phyloP scores from a whole-genome alignment of 2,888 invertebrate species.

The Melinaea menophilus region DNA sequence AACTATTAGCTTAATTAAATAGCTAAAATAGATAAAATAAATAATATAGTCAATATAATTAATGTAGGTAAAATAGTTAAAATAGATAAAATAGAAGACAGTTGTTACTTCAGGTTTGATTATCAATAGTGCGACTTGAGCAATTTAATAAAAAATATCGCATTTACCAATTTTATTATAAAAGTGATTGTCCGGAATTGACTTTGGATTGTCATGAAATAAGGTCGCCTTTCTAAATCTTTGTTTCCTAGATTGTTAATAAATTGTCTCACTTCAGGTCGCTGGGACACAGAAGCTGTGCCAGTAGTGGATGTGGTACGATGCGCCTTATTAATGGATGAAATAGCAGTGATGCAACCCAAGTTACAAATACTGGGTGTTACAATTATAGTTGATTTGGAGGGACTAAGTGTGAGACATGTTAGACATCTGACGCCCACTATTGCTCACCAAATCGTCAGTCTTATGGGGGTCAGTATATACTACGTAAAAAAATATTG shows the following conservation, averaged over 20 bases:
- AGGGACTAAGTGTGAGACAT: conserved; percentile 57
- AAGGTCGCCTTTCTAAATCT: too few relatives aligned
- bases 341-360: conserved; percentile 65
- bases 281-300: conserved; percentile 57
- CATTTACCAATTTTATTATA: background rate
- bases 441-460: conserved; percentile 62
- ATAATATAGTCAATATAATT: too few relatives aligned
- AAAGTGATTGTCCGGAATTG: too few relatives aligned
- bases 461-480: conserved; percentile 64
- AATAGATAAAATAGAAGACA: too few relatives aligned
- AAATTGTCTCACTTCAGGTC: conserved; percentile 42
- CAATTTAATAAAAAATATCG: too few relatives aligned
- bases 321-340: conserved; percentile 64
- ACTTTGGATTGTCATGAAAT: too few relatives aligned
- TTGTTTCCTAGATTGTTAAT: background rate
- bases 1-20: too few relatives aligned
- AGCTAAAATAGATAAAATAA: too few relatives aligned
- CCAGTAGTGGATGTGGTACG: conserved; percentile 63
- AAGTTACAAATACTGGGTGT: conserved; percentile 67
- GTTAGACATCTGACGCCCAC: conserved; percentile 58
- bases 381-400: conserved; percentile 66
- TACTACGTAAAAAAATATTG: too few relatives aligned
- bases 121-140: too few relatives aligned
- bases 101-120: too few relatives aligned
- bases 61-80: too few relatives aligned